Percentiles rank a stretch among this genome's conserved stretches.
phyloP scores from a whole-genome alignment of 2,888 invertebrate species.

The Gonocerus acuteangulatus region DNA sequence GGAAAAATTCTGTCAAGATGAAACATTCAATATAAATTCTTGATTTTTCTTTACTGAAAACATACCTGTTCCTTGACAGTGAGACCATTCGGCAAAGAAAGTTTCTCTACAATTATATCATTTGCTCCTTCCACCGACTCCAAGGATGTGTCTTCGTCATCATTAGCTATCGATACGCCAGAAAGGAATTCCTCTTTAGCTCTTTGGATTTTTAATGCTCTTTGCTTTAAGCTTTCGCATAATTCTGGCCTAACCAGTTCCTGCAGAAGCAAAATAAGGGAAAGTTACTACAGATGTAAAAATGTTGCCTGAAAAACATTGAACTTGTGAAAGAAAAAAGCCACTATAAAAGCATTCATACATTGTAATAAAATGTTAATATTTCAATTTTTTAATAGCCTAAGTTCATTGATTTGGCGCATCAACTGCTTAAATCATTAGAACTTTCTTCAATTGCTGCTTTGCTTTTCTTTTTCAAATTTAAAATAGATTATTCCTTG shows the following conservation, averaged over 20 bases:
- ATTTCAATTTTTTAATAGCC: too few relatives aligned
- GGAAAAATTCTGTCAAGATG: too few relatives aligned
- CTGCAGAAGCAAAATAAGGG: neutral
- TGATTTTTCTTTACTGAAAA: too few relatives aligned
- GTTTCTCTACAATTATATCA: neutral
- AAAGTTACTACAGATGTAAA: neutral
- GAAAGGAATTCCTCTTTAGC: slow-evolving; percentile 61
- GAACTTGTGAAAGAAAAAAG: too few relatives aligned
- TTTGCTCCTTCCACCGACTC: neutral
- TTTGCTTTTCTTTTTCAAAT: too few relatives aligned
- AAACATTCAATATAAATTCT: too few relatives aligned
- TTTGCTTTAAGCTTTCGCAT: slow-evolving; percentile 40
- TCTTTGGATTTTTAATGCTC: slow-evolving; percentile 55
- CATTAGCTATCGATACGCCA: neutral
- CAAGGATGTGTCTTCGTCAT: neutral
- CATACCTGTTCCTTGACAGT: slow-evolving; percentile 12
- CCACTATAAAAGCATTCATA: too few relatives aligned
- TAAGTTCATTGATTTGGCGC: too few relatives aligned
- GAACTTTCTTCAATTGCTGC: too few relatives aligned
- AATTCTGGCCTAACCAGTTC: slow-evolving; percentile 16
- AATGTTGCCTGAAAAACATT: neutral
- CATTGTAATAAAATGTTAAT: too few relatives aligned
- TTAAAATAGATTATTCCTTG: too few relatives aligned
- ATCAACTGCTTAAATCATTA: too few relatives aligned
- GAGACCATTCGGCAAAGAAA: neutral